Base-by-base conservation (phyloP, 1,140 invertebrate genomes). In the Halictus rubicundus region DNA sequence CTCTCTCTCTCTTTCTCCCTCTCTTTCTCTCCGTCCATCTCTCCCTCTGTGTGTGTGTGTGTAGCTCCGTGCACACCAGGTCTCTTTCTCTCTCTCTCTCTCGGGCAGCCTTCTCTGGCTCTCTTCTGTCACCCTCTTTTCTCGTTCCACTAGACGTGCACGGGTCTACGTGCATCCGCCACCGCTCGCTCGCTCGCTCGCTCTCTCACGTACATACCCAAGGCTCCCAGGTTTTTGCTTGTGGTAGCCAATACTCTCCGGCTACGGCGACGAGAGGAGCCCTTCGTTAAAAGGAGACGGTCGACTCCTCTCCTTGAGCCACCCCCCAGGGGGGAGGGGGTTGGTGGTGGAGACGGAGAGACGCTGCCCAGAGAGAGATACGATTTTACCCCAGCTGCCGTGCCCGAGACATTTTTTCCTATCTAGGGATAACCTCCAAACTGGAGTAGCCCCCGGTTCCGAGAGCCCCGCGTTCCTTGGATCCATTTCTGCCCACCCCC, bases 301-400 rank as follows among this genome's bases (percentile, higher is more conserved):
- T n/a, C 12, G 54, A 64, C 27, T 42, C 39, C 12, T 12, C 32
- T 32, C 32, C 32, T 2, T 32, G 32, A 10, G 54, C 46, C 42
- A 42, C n/a, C 23, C 68, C 8, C 0, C 0, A 12, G 68, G 52
- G 39, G 49, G n/a, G n/a, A n/a, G n/a, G n/a, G n/a, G n/a, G n/a
- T n/a, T n/a, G n/a, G n/a, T n/a, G n/a, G 23, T 16, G n/a, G 71
- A 32, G n/a, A 49, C 19, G 39, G 64, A 37, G 49, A 54, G 64
- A 63, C 72, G 66, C 42, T 59, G 57, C 49, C 66, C 19, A 63
- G 59, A 76, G 81, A 88, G 85, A 88, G 49, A 21, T 87, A 88
- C 83, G 83, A 87, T 88, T 88, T 88, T 85, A 87, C 81, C 60
- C 83, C 87, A 87, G 85, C 88, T 86, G 88, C 87, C 87, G 85